phyloP scores from a whole-genome alignment of 2,888 invertebrate species.

The Erebia ligea region DNA sequence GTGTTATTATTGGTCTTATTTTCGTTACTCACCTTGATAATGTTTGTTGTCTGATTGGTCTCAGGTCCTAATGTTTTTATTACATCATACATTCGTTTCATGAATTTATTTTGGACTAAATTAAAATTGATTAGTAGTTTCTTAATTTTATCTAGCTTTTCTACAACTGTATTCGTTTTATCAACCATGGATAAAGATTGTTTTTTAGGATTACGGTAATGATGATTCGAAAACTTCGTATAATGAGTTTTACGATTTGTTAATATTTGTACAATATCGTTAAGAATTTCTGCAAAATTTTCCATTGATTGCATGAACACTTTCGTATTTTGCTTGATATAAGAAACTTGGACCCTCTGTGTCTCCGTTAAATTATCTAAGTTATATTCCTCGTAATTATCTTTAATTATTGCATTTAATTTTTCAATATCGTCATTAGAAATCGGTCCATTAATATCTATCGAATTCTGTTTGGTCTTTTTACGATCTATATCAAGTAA shows the following conservation, averaged over 20 bases:
- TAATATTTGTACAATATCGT: conserved; percentile 57
- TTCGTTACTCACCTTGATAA: conserved; percentile 30
- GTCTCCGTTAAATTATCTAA: conserved; percentile 48
- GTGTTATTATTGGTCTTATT: conserved; percentile 34
- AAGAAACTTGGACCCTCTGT: conserved; percentile 55
- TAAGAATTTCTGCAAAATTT: conserved; percentile 59
- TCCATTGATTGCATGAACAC: conserved; percentile 60
- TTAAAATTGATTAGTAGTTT: conserved; percentile 57
- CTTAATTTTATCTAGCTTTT: conserved; percentile 54
- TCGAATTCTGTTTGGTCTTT: conserved; percentile 32
- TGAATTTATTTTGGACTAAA: conserved; percentile 62
- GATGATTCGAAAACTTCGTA: conserved; percentile 22
- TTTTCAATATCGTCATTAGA: conserved; percentile 50
- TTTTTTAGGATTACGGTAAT: conserved; percentile 30
- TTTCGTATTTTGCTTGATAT: conserved; percentile 60
- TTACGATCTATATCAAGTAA: conserved; percentile 29
- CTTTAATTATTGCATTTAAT: conserved; percentile 56
- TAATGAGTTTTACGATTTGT: conserved; percentile 42
- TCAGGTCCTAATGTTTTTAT: conserved; percentile 49
- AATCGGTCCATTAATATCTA: conserved; percentile 35
- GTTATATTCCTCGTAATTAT: conserved; percentile 40
- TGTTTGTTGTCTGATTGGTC: conserved; percentile 19
- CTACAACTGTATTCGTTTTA: conserved; percentile 31
- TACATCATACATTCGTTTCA: conserved; percentile 59
- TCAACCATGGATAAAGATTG: neutral